A percentile compares a stretch with the other conserved stretches of the same genome.
Conservation (phyloP, 2,888 invertebrate species). For the Pterostichus niger region DNA sequence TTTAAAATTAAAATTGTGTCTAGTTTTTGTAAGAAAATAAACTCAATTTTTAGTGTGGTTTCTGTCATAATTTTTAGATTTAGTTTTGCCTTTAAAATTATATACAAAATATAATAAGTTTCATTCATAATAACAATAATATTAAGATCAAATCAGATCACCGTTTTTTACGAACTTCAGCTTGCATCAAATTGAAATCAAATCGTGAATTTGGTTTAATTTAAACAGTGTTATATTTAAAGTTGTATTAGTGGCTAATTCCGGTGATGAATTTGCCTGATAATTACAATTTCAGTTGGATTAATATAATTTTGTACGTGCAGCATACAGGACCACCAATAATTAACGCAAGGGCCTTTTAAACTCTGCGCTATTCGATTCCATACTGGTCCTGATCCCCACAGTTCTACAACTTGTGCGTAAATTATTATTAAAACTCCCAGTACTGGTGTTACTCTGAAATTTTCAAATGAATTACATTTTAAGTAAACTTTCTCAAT, state of each 20-base stretch:
- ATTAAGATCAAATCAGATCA: too few species aligned
- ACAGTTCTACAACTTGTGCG: slow-evolving; percentile 76
- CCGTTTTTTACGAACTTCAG: too few species aligned
- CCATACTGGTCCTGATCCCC: slow-evolving; percentile 79
- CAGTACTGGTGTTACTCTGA: slow-evolving; percentile 77
- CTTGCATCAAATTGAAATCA: too few species aligned
- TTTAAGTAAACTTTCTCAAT: background rate
- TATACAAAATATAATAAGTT: too few species aligned
- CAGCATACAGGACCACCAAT: slow-evolving; percentile 76
- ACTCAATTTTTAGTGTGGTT: too few species aligned
- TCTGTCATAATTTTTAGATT: too few species aligned
- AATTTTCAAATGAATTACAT: background rate
- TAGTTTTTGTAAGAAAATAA: too few species aligned
- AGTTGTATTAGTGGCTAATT: slow-evolving; percentile 39
- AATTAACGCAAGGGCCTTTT: slow-evolving; percentile 73
- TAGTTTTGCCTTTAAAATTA: too few species aligned
- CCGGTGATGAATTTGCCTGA: slow-evolving; percentile 44
- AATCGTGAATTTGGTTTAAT: too few species aligned
- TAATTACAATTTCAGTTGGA: slow-evolving; percentile 71
- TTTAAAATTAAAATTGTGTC: too few species aligned
- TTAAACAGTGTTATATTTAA: background rate
- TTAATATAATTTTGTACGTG: slow-evolving; percentile 76
- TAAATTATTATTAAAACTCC: slow-evolving; percentile 76
- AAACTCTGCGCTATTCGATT: slow-evolving; percentile 68
- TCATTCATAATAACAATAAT: too few species aligned